Evolutionary conservation across 2,888 invertebrate genomes (phyloP), one percentile per base, ranked within the genome.

Genomic region (Epinotia bilunana): DNA sequence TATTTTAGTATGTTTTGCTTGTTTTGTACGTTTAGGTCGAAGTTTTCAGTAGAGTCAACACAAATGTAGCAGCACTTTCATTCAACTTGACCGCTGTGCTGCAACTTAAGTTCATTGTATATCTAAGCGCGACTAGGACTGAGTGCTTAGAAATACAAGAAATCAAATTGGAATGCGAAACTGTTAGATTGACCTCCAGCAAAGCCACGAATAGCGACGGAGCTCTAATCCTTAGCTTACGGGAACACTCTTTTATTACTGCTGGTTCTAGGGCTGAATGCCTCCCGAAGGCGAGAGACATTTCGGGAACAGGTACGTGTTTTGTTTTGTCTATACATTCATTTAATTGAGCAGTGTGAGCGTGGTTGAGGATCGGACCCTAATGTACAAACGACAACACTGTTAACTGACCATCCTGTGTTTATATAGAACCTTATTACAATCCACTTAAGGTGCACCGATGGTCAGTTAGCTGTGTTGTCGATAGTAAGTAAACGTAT

Each of bases 171-270:
- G n/a, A n/a, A 53, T 53, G 49, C 5, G 16, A 13, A 49, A n/a
- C 53, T 5, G 53, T 53, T n/a, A 0, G n/a, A n/a, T 16, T n/a
- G n/a, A 53, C 53, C n/a, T n/a, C n/a, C 12, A 16, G 46, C 67
- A 16, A n/a, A 39, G 12, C 1, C 46, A 53, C 46, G 69, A 69
- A 73, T 73, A 73, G 69, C 67, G 61, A 61, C 65, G 53, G 43
- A 3, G 18, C 55, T 46, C 18, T 68, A 74, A 74, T 74, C 69
- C 69, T 28, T 57, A 28, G 73, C 69, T 74, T 57, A 63, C 58
- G 13, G 46, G 46, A 57, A 57, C 73, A 61, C 58, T 72, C 63
- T 63, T 69, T 74, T 74, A 74, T 69, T 74, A 57, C 68, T 62
- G 18, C 39, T 9, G 55, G 55, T 65, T 46, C 33, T 43, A 57